Conservation (phyloP, 1,140 invertebrate genomes). For the Orius laevigatus region DNA sequence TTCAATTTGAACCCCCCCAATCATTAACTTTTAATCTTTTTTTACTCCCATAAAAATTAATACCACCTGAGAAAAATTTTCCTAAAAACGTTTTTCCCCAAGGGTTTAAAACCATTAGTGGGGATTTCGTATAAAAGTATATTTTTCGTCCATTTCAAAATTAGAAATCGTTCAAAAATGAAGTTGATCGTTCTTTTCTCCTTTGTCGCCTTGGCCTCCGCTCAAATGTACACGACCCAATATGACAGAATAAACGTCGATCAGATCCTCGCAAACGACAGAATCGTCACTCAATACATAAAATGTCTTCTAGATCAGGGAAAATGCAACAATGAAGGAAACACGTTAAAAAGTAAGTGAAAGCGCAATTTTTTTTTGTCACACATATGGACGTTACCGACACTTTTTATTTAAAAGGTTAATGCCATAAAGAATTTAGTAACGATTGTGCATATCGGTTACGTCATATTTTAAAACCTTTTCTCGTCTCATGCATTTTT, state of each 20-base stretch:
- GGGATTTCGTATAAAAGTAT: too few relatives aligned
- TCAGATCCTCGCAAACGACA: slow-evolving; percentile 44
- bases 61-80: too few relatives aligned
- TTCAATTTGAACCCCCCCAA: too few relatives aligned
- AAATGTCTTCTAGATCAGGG: slow-evolving; percentile 49
- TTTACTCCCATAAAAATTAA: too few relatives aligned
- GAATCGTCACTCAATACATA: slow-evolving; percentile 44
- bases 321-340: slow-evolving; percentile 47
- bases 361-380: not conserved
- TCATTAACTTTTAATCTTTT: too few relatives aligned
- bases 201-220: not conserved
- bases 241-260: slow-evolving; percentile 54
- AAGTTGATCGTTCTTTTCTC: too few relatives aligned
- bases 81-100: too few relatives aligned
- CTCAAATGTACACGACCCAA: slow-evolving; percentile 40
- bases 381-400: not conserved
- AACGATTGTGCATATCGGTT: too few relatives aligned
- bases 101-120: too few relatives aligned
- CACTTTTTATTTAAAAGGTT: not conserved
- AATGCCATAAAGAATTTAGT: not conserved
- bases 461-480: not conserved
- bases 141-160: too few relatives aligned
- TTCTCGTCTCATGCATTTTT: not conserved
- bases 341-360: slow-evolving; percentile 48
- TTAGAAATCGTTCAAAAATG: too few relatives aligned